A percentile compares a stretch with the other conserved stretches of the same genome.
Conservation (phyloP, 1,140 invertebrate genomes). For the Drosophila pectinifera region DNA sequence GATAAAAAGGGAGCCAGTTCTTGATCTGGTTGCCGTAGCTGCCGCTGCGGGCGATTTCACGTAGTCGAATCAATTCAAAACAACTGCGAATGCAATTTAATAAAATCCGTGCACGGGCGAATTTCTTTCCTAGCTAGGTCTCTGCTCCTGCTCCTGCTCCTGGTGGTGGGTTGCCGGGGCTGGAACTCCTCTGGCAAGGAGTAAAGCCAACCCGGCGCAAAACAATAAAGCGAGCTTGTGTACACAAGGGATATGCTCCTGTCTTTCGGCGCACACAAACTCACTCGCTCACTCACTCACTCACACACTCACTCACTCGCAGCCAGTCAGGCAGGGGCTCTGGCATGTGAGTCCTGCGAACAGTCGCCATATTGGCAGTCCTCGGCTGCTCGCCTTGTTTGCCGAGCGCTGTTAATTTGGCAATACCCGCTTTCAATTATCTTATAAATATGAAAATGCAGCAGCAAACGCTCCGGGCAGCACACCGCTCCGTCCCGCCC, state of each 20-base stretch:
- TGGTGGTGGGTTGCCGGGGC: slow-evolving; percentile 19
- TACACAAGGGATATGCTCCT: slow-evolving; percentile 84
- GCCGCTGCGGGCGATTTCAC: slow-evolving; percentile 70
- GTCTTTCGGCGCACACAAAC: slow-evolving; percentile 54
- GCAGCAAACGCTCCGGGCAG: slow-evolving; percentile 73
- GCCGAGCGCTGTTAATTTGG: slow-evolving; percentile 84
- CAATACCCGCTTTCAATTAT: slow-evolving; percentile 85
- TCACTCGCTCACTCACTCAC: slow-evolving; percentile 19
- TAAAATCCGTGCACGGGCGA: slow-evolving; percentile 81
- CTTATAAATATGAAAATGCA: slow-evolving; percentile 85
- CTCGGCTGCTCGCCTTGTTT: slow-evolving; percentile 66
- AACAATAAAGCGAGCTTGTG: slow-evolving; percentile 84
- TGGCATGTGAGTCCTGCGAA: slow-evolving; percentile 33
- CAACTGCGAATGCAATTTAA: slow-evolving; percentile 85
- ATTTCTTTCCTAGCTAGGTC: slow-evolving; percentile 61
- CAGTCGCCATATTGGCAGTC: slow-evolving; percentile 75
- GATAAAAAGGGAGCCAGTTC: slow-evolving; percentile 33
- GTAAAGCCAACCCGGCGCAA: slow-evolving; percentile 73
- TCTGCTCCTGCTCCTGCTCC: slow-evolving; percentile 4
- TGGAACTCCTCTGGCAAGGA: slow-evolving; percentile 51
- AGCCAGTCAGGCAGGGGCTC: slow-evolving; percentile 15
- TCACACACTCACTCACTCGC: slow-evolving; percentile 14
- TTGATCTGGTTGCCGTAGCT: slow-evolving; percentile 38
- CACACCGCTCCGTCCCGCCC: background rate
- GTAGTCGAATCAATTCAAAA: slow-evolving; percentile 83